These are phyloP conservation scores for Cladorhizidae sp. DNA, from an alignment of 37 sponge, comb jelly and placozoan species.

Conservation along the genomic window DNA sequence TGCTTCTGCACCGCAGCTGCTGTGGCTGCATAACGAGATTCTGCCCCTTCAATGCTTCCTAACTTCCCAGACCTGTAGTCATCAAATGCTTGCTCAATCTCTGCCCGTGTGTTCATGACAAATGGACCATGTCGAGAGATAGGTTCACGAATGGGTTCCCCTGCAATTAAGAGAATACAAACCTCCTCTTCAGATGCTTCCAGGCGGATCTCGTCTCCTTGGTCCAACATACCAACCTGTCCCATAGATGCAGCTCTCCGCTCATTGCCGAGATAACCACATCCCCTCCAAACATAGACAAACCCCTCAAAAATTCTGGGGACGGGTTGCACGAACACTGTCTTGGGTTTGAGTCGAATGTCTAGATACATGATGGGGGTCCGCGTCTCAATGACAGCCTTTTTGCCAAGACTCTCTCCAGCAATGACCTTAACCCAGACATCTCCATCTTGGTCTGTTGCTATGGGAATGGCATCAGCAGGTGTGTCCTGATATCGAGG, in stretches of 20 bases:
- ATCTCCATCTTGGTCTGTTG: conserved; percentile 55
- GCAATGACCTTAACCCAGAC: conserved; percentile 87
- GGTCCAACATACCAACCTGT: conserved; percentile 59
- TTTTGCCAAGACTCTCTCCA: conserved; percentile 76
- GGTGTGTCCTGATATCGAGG: conserved; percentile 87
- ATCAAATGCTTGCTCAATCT: conserved; percentile 80
- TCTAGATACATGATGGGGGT: conserved; percentile 79
- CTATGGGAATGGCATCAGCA: conserved; percentile 71
- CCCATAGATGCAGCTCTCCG: conserved; percentile 54
- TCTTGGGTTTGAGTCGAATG: conserved; percentile 70
- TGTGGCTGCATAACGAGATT: conserved; percentile 66
- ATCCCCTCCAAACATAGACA: conserved; percentile 77
- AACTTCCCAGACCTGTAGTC: conserved; percentile 81
- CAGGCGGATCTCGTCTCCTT: conserved; percentile 57
- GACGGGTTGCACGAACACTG: conserved; percentile 65
- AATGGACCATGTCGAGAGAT: conserved; percentile 84
- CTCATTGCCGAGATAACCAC: conserved; percentile 65
- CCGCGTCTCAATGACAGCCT: conserved; percentile 77
- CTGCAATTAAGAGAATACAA: conserved; percentile 75
- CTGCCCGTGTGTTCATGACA: conserved; percentile 93
- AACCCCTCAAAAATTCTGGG: conserved; percentile 73
- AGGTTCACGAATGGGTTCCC: conserved; percentile 78
- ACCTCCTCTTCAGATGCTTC: conserved; percentile 54
- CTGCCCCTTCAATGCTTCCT: conserved; percentile 66
- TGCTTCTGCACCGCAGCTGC: conserved; percentile 47